Evolutionary conservation across 2,113 vertebrate species (phyloP).

Genomic region (Baryphthengus martii): DNA sequence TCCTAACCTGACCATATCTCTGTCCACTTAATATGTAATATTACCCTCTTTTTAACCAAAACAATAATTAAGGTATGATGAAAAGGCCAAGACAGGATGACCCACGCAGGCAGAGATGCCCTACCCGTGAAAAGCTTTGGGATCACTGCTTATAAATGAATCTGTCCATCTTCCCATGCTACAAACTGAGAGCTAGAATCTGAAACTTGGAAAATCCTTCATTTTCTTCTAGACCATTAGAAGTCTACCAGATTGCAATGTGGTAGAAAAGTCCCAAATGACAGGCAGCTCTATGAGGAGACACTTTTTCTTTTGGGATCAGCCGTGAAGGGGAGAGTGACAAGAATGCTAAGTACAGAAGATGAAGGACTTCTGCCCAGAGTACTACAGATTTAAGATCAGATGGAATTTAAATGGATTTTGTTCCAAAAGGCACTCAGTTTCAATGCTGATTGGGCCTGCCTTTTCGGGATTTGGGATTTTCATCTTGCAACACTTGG

Average conservation of each 20-base stretch:
- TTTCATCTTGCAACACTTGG: background rate
- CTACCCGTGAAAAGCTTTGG: background rate
- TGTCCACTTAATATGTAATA: background rate
- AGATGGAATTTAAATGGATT: background rate
- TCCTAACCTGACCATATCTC: background rate
- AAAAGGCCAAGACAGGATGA: background rate
- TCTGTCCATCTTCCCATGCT: background rate
- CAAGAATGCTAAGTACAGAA: background rate
- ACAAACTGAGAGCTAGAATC: background rate
- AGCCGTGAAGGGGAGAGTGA: background rate
- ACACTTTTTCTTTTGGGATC: background rate
- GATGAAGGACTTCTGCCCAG: background rate
- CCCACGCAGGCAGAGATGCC: background rate
- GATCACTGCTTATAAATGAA: background rate
- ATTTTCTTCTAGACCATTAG: background rate
- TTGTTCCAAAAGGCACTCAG: background rate
- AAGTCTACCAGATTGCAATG: background rate
- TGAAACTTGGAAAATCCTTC: background rate
- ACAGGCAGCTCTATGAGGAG: background rate
- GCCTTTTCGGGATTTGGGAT: background rate
- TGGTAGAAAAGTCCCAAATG: background rate
- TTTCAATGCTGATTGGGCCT: background rate
- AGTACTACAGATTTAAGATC: background rate
- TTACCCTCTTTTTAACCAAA: background rate
- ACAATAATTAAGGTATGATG: background rate